Evolutionary conservation across 2,797 vertebrate species (phyloP).

Genomic region (Danionella dracula): DNA sequence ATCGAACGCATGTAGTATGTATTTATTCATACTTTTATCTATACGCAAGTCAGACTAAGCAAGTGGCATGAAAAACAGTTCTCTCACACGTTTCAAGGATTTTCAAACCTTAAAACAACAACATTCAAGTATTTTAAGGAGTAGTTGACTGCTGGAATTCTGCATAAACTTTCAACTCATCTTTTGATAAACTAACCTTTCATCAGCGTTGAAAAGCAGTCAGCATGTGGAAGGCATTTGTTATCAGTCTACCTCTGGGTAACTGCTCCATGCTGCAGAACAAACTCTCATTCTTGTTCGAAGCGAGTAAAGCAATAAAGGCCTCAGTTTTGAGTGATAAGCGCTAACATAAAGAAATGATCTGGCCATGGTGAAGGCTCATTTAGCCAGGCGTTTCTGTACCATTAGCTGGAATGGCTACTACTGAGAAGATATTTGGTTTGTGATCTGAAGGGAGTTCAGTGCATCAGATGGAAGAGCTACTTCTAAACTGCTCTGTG

Average conservation of each 20-base stretch:
- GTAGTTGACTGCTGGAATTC: too few species aligned
- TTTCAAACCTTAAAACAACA: too few species aligned
- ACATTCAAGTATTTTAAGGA: too few species aligned
- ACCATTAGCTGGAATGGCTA: constrained; percentile 36
- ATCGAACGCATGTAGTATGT: too few species aligned
- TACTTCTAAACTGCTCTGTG: constrained; percentile 36
- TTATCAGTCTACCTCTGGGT: constrained; percentile 55
- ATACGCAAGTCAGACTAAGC: too few species aligned
- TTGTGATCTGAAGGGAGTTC: constrained; percentile 32
- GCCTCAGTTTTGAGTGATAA: constrained; percentile 54
- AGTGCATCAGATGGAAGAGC: constrained; percentile 32
- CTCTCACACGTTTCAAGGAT: too few species aligned
- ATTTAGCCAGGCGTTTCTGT: constrained; percentile 30
- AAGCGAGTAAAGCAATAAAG: constrained; percentile 50
- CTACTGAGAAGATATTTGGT: constrained; percentile 30
- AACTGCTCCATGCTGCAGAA: constrained; percentile 33
- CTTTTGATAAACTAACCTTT: too few species aligned
- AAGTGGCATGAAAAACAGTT: too few species aligned
- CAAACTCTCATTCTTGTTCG: constrained; percentile 3
- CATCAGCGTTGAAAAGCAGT: neutral
- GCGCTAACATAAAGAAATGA: constrained; percentile 57
- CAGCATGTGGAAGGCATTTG: constrained; percentile 68
- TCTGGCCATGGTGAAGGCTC: constrained; percentile 43
- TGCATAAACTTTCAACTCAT: too few species aligned
- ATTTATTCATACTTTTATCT: too few species aligned